Conservation (phyloP, 2,113 vertebrate genomes). For the Addax nasomaculatus region DNA sequence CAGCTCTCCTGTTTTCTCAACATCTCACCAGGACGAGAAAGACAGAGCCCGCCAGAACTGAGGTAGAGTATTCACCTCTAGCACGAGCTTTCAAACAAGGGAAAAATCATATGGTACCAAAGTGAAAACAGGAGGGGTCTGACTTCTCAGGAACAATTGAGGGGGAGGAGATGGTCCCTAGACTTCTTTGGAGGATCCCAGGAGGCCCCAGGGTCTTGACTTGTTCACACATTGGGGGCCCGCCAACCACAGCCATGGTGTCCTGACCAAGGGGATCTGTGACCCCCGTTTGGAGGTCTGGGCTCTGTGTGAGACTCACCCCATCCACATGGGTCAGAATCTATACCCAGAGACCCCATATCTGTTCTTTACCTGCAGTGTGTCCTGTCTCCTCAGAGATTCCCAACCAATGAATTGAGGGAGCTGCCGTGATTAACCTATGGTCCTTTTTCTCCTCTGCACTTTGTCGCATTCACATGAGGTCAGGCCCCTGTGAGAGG, state of each 20-base stretch:
- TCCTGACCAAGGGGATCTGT: not conserved
- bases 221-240: not conserved
- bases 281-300: not conserved
- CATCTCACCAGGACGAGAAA: not conserved
- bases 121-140: not conserved
- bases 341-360: not conserved
- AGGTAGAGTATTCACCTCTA: not conserved
- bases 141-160: not conserved
- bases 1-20: not conserved
- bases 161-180: not conserved
- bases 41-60: not conserved
- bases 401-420: not conserved
- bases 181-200: not conserved
- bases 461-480: not conserved
- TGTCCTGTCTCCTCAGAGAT: not conserved
- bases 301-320: not conserved
- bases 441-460: not conserved
- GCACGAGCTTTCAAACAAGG: not conserved
- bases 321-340: not conserved
- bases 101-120: not conserved
- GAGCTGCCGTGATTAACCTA: not conserved
- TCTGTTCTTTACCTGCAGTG: not conserved
- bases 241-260: not conserved
- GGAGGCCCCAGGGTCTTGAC: not conserved
- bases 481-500: not conserved